Evolutionary conservation across 2,113 vertebrate genomes (phyloP), one percentile per base, ranked within the genome.

Genomic region (Eptatretus burgeri): DNA sequence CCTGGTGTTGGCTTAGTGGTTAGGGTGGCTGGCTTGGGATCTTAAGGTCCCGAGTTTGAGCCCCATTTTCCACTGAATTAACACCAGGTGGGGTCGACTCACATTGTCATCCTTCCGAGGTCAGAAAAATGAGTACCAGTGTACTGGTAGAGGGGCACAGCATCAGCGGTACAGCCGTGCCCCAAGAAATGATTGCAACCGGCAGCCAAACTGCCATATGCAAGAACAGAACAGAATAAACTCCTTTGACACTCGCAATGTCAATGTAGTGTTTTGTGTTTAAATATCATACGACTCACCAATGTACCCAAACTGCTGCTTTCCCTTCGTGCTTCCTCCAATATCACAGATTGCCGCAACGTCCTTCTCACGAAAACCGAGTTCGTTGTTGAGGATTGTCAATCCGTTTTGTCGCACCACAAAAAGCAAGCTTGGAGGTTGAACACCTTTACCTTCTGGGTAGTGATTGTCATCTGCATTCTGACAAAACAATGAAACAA

Each of bases 391-490:
- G 13, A 80, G 72, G 41, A 80, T 65, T 11, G 72, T 74, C 68
- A 80, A 71, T 66, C 76, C 73, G 69, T 77, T 71, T 63, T 52
- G 72, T 68, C 78, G 74, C 53, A 80, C 74, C 69, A 79, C 70
- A 9, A 80, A 79, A 18, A 74, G 76, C 68, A 80, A 69, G 1
- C 77, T 71, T 1, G 78, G 76, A 19, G 72, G n/a, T 0, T 68
- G 63, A 0, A 63, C 66, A 2, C 41, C 11, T 1, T 69, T 69
- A 2, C 19, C 50, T 1, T 71, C 71, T 13, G 65, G 65, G 51
- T 80, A 80, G 63, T 66, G 72, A 73, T 80, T 80, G 67, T 80
- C 79, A 51, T 80, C 79, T 1, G 79, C 79, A 13, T 80, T 80
- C 79, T 80, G 67, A 50, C 69, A 2, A 41, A 41, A 41, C 27